Evolutionary conservation across 1,140 invertebrate genomes (phyloP).

Genomic region (Lutraria rhynchaena): DNA sequence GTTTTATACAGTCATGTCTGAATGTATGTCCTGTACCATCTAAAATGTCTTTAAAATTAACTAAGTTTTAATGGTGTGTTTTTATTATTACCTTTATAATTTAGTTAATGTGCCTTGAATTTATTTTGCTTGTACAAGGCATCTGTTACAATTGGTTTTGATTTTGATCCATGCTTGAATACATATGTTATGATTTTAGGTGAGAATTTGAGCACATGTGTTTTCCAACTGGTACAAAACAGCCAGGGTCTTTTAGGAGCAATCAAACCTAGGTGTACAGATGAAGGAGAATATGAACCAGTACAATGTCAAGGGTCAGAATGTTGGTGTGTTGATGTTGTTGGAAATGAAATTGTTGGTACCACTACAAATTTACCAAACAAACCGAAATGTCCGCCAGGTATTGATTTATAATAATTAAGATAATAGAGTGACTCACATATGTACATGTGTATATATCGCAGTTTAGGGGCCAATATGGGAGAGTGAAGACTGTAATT

Average conservation of each 20-base stretch:
- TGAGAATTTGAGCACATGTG: conserved; percentile 71
- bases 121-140: no score
- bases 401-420: no score
- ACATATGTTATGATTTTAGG: no score
- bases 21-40: no score
- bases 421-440: no score
- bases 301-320: conserved; percentile 70
- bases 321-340: conserved; percentile 73
- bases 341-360: conserved; percentile 55
- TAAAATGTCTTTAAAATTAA: no score
- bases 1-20: no score
- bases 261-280: conserved; percentile 69
- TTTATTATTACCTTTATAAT: no score
- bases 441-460: background rate
- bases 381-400: conserved; percentile 60
- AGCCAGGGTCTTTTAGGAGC: conserved; percentile 63
- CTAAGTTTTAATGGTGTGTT: no score
- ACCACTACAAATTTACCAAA: conserved; percentile 59
- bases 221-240: conserved; percentile 67
- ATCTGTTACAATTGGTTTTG: no score
- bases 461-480: background rate
- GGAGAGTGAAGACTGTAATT: background rate
- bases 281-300: conserved; percentile 69
- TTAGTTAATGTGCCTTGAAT: no score
- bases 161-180: no score